Evolutionary conservation across 2,888 invertebrate genomes (phyloP), one percentile per base, ranked within the genome.

Genomic region (Metacarcinus magister): DNA sequence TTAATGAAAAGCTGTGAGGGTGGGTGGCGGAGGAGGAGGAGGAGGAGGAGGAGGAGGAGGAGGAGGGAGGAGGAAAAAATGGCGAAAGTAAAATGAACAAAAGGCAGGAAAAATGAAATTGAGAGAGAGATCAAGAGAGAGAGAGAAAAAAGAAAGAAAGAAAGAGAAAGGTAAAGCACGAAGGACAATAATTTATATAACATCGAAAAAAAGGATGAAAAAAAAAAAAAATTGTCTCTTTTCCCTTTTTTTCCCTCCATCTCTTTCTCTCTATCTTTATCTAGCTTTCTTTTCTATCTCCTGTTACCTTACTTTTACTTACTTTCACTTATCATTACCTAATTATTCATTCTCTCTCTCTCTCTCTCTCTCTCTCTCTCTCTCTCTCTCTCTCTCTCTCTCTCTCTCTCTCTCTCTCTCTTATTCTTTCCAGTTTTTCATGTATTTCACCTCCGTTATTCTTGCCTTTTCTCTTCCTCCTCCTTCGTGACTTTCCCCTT

Each of bases 331-430:
- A n/a, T n/a, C n/a, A n/a, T n/a, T n/a, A n/a, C n/a, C n/a, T 54
- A 7, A 54, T 16, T 54, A 2, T 16, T 67, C 67, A 23, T n/a
- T 67, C 67, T 67, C 67, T 67, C 67, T 67, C 67, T 67, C 67
- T 67, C 67, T 67, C 67, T 67, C 67, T 67, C 67, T 67, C 67
- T 67, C 67, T 67, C 67, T 67, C 67, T 67, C 67, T 67, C 67
- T 67, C 67, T 67, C 67, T 67, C 67, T 67, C 67, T 67, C 67
- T 67, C 67, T 67, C 67, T 67, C 67, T 67, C n/a, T n/a, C n/a
- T 67, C 23, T n/a, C 67, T 67, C n/a, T n/a, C 67, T 67, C 67
- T n/a, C n/a, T 67, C n/a, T 3, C 67, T 67, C 23, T 16, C 10
- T 67, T 16, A n/a, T n/a, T 67, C 13, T 19, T 67, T 67, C 67